phyloP scores from a whole-genome alignment of 2,113 vertebrate genomes.

The Tinamus guttatus region DNA sequence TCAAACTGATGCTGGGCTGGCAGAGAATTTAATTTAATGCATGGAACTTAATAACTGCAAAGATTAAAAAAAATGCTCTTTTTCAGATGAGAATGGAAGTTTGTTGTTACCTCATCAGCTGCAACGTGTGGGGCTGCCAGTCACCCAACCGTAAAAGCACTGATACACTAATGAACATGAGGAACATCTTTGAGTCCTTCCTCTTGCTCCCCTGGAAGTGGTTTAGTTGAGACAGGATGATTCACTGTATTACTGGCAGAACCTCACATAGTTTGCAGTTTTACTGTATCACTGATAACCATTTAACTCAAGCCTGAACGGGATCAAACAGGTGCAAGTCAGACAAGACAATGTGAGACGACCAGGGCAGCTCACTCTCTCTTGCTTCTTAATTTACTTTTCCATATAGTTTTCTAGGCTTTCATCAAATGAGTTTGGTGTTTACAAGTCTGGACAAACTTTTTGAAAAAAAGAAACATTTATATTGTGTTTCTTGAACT shows the following conservation, averaged over 20 bases:
- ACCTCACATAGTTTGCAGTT: background rate
- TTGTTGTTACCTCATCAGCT: conserved; percentile 54
- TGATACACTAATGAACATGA: background rate
- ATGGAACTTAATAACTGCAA: conserved; percentile 7
- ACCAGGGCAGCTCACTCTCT: background rate
- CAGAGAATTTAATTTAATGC: conserved; percentile 67
- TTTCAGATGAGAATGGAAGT: conserved; percentile 39
- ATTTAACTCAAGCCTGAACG: background rate
- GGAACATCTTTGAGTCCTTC: conserved; percentile 41
- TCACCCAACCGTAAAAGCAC: conserved; percentile 29
- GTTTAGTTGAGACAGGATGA: background rate
- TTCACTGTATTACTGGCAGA: background rate
- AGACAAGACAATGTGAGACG: background rate
- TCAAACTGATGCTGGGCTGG: conserved; percentile 60
- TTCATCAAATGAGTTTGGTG: background rate
- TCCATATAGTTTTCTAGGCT: background rate
- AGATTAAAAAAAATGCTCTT: conserved; percentile 62
- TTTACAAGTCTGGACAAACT: background rate
- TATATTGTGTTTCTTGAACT: background rate
- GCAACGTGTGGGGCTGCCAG: conserved; percentile 31
- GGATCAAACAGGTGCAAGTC: background rate
- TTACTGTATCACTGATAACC: background rate
- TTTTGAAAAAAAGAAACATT: background rate
- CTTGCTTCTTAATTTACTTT: background rate
- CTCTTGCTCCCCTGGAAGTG: background rate